Evolutionary conservation across 1,140 invertebrate genomes (phyloP).

Genomic region (Aphaenogaster floridana): DNA sequence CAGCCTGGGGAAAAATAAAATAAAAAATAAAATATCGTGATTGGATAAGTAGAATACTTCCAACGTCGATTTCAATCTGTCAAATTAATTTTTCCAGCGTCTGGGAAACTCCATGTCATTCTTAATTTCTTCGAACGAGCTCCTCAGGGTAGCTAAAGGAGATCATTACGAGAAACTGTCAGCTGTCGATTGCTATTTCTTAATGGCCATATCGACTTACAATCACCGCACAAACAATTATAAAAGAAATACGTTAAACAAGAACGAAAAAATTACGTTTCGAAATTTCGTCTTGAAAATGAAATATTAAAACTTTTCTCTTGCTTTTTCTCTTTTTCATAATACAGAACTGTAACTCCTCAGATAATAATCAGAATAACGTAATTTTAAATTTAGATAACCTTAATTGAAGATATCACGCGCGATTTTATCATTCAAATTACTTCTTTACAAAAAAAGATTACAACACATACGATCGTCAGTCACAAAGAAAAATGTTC

Average conservation of each 20-base stretch:
- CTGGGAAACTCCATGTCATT: constrained; percentile 26
- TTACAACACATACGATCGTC: constrained; percentile 6
- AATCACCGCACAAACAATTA: not conserved
- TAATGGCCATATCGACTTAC: constrained; percentile 43
- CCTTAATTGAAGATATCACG: constrained; percentile 4
- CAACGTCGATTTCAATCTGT: constrained; percentile 10
- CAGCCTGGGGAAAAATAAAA: not conserved
- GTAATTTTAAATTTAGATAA: constrained; percentile 32
- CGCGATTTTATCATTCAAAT: constrained; percentile 21
- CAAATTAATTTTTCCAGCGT: constrained; percentile 32
- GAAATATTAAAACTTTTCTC: not conserved
- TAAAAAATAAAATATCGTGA: not conserved
- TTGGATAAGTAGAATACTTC: not conserved
- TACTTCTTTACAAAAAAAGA: not conserved
- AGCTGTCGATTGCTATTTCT: constrained; percentile 39
- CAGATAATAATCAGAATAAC: not conserved
- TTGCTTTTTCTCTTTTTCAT: not conserved
- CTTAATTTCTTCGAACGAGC: constrained; percentile 6
- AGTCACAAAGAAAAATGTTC: constrained; percentile 16
- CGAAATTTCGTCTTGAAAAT: not conserved
- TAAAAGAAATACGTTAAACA: not conserved
- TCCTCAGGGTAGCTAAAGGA: not conserved
- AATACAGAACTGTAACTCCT: not conserved
- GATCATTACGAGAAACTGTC: constrained; percentile 46
- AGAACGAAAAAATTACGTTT: not conserved